Base-by-base conservation (phyloP, 2,888 invertebrate genomes). In the Silvanus unidentatus region DNA sequence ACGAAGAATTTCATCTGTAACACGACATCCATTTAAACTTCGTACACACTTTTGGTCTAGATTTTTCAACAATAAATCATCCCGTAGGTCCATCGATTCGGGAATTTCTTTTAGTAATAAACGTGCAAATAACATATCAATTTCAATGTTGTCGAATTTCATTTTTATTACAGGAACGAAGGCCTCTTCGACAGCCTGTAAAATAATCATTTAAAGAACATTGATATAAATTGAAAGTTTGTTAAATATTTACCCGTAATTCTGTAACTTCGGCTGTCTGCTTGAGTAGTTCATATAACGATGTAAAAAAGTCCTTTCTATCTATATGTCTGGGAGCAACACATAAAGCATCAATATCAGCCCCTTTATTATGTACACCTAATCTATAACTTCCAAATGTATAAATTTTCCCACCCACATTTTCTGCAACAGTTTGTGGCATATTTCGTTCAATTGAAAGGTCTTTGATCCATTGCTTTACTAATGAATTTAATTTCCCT, bases 111-210 rank as follows among this genome's bases (percentile, higher is more conserved):
- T 95, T n/a, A 95, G 77, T 28, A 94, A 88, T 50, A 99, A 75
- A 50, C 93, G 79, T 0, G 99, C 97, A 75, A 99, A 99, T 50
- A 98, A 75, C 82, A 99, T 86, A 76, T 99, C 99, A 56, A 99
- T 95, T 77, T 99, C 99, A 56, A 99, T 96, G 22, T 92, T 94
- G 75, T 95, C 92, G 71, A 97, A 99, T 68, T 90, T 92, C 92
- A 99, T 94, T 75, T 99, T 99, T 54, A 99, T 96, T 6, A 99
- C 95, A 2, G 99, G 99, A 54, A 99, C 99, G 73, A 89, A 99
- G 0, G 99, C 99, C 69, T 98, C 98, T 71, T 98, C 97, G 0
- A 99, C 96, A 1, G 94, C 84, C 85, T 65, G 47, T 10, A 28
- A 47, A 61, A 58, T 14, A 38, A 11, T 4, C 5, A n/a, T n/a